phyloP scores from a whole-genome alignment of 64 coral and sea anemone genomes.

The Montipora cactus region DNA sequence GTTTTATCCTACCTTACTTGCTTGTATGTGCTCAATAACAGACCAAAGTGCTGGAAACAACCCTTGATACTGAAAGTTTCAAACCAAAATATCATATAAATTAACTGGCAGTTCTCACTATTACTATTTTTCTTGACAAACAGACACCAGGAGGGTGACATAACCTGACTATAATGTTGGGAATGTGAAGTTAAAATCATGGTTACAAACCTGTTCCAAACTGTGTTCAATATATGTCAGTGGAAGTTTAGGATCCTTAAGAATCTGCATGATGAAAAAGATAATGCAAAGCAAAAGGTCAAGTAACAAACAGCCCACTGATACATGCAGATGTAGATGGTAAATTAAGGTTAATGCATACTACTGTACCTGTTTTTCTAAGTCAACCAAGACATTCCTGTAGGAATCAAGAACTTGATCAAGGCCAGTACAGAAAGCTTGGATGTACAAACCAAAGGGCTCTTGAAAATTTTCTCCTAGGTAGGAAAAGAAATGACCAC shows the following conservation, averaged over 20 bases:
- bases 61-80: conserved; percentile 75
- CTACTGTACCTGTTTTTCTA: conserved; percentile 83
- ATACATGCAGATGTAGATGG: not conserved
- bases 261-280: conserved; percentile 34
- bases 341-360: not conserved
- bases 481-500: not conserved
- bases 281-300: not conserved
- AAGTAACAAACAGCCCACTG: not conserved
- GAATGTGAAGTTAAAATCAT: not conserved
- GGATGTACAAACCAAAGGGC: conserved; percentile 85
- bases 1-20: conserved; percentile 49
- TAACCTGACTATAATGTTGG: too few relatives aligned
- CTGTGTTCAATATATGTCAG: conserved; percentile 85
- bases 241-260: conserved; percentile 85
- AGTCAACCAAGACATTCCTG: conserved; percentile 74
- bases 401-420: conserved; percentile 93
- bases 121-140: not conserved
- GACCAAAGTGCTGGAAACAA: conserved; percentile 76
- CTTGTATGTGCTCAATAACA: conserved; percentile 82
- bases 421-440: conserved; percentile 94
- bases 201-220: conserved; percentile 70
- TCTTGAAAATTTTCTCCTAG: conserved; percentile 14
- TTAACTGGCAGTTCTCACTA: not conserved
- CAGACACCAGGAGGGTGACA: not conserved
- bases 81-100: not conserved